These are phyloP conservation scores for Tachysurus vachellii DNA, from an alignment of 2,113 vertebrate genomes.

Conservation along the genomic window DNA sequence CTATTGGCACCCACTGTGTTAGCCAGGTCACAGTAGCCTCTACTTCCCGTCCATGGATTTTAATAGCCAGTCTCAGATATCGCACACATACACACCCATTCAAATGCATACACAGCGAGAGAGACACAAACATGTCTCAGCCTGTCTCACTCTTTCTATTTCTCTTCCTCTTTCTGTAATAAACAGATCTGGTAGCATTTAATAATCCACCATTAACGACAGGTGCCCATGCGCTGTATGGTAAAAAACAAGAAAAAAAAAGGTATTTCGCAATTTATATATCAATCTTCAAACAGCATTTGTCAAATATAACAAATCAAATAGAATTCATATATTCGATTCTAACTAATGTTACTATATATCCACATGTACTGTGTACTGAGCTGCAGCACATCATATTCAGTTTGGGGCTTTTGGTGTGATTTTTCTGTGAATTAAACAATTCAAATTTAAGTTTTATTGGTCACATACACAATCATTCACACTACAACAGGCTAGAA, in stretches of 20 bases:
- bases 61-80: slow-evolving; percentile 36
- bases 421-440: neutral
- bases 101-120: neutral
- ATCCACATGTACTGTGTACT: neutral
- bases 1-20: neutral
- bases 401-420: neutral
- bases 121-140: neutral
- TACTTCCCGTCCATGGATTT: slow-evolving; percentile 42
- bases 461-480: too few relatives aligned
- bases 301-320: neutral
- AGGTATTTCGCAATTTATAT: neutral
- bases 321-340: neutral
- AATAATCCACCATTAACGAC: neutral
- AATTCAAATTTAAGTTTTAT: neutral
- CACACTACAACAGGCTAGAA: too few relatives aligned
- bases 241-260: neutral
- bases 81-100: neutral
- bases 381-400: neutral
- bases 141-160: neutral
- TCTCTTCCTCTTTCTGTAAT: neutral
- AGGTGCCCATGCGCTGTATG: neutral
- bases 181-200: neutral
- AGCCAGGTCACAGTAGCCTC: slow-evolving; percentile 37
- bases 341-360: neutral
- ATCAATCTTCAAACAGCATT: neutral